Evolutionary conservation across 2,113 vertebrate genomes (phyloP).

Genomic region (Chroicocephalus ridibundus): DNA sequence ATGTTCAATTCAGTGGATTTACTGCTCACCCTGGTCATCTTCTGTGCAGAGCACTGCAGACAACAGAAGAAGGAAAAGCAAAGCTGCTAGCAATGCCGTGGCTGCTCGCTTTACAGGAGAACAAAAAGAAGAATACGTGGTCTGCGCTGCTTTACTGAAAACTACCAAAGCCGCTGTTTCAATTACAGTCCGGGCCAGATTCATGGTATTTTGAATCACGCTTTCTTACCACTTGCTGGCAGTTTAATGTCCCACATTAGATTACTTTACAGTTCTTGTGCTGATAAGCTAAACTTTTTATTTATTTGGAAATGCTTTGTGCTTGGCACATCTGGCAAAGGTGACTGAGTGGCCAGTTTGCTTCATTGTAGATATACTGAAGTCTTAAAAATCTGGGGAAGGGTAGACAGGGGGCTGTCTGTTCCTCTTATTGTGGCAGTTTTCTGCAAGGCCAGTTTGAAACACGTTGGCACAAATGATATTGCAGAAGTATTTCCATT

Average conservation of each 20-base stretch:
- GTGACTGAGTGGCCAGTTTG: neutral
- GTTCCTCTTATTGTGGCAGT: neutral
- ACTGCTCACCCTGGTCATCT: neutral
- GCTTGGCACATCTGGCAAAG: neutral
- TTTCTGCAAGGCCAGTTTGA: neutral
- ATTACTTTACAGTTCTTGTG: neutral
- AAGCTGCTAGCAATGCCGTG: neutral
- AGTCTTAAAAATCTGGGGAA: neutral
- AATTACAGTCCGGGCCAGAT: neutral
- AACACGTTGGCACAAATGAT: neutral
- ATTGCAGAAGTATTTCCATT: neutral
- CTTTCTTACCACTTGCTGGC: neutral
- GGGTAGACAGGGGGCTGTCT: rapidly evolving
- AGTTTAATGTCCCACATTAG: neutral
- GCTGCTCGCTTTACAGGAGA: neutral
- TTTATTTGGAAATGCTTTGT: neutral
- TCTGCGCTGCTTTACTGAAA: neutral
- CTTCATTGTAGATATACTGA: neutral
- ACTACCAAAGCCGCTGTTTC: neutral
- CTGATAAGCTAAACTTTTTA: neutral
- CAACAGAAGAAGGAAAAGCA: neutral
- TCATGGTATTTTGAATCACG: neutral
- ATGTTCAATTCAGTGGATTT: neutral
- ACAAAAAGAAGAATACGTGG: rapidly evolving
- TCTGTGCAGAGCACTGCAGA: neutral